Percentiles rank a stretch among this genome's conserved stretches.
Evolutionary conservation across 2,113 vertebrate species (phyloP).

Genomic region (Rhynchomys soricoides): DNA sequence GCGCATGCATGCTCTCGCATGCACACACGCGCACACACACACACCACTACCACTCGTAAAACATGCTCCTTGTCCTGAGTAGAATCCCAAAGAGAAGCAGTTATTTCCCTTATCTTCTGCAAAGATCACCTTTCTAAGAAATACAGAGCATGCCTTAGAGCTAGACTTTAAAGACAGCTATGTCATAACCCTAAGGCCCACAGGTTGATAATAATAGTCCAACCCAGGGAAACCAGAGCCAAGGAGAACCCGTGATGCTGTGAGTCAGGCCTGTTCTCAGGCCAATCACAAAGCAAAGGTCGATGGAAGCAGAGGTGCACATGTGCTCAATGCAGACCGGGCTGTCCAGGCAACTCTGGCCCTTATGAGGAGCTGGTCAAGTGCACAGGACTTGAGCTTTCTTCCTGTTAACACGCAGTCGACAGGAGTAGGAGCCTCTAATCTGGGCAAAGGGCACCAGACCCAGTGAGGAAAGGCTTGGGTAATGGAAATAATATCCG

Average conservation of each 20-base stretch:
- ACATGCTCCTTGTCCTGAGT: neutral
- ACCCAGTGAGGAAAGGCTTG: neutral
- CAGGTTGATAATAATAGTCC: neutral
- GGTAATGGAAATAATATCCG: neutral
- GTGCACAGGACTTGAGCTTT: neutral
- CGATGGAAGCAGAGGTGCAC: neutral
- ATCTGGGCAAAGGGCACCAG: neutral
- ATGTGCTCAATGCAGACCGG: fast-evolving
- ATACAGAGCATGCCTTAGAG: neutral
- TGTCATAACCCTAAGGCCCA: neutral
- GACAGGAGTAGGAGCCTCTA: neutral
- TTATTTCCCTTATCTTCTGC: neutral
- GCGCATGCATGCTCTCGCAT: no score
- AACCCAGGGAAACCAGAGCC: neutral
- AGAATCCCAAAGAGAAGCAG: conserved; percentile 4
- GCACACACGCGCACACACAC: neutral
- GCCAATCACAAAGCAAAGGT: neutral
- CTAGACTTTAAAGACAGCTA: neutral
- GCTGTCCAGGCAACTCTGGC: neutral
- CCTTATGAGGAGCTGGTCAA: neutral
- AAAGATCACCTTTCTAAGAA: conserved; percentile 41
- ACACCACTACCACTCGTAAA: neutral
- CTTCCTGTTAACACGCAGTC: neutral
- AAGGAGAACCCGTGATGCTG: neutral
- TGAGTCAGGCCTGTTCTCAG: neutral